Conservation (phyloP, 1,140 invertebrate genomes). For the Rhopalosiphum maidis region DNA sequence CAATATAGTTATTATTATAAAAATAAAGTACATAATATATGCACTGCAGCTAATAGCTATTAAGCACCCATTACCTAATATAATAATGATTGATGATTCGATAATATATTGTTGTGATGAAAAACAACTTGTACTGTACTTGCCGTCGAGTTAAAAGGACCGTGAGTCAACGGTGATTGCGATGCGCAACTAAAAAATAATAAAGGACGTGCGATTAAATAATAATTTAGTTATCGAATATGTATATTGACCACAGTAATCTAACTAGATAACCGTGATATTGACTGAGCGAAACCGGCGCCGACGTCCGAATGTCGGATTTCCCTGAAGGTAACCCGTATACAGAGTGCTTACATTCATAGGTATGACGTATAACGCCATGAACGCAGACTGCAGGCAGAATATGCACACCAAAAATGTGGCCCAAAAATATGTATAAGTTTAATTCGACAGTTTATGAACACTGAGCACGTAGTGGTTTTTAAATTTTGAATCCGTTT, state of each 20-base stretch:
- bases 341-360: background rate
- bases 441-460: too few species aligned
- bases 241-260: background rate
- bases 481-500: background rate
- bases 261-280: background rate
- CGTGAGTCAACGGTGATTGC: background rate
- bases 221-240: background rate
- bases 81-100: background rate
- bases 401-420: background rate
- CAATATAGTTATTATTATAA: background rate
- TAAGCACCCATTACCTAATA: background rate
- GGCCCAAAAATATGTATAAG: too few species aligned
- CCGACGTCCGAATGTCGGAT: too few species aligned
- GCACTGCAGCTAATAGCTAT: background rate
- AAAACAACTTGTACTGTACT: background rate
- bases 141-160: background rate
- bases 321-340: background rate
- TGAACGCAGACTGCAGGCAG: too few species aligned
- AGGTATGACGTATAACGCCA: background rate
- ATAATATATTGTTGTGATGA: background rate
- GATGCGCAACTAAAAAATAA: background rate
- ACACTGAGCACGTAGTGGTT: too few species aligned
- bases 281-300: background rate
- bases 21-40: background rate
- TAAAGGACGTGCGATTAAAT: background rate